Conservation (phyloP, 2,113 vertebrate species). For the Chionomys nivalis region DNA sequence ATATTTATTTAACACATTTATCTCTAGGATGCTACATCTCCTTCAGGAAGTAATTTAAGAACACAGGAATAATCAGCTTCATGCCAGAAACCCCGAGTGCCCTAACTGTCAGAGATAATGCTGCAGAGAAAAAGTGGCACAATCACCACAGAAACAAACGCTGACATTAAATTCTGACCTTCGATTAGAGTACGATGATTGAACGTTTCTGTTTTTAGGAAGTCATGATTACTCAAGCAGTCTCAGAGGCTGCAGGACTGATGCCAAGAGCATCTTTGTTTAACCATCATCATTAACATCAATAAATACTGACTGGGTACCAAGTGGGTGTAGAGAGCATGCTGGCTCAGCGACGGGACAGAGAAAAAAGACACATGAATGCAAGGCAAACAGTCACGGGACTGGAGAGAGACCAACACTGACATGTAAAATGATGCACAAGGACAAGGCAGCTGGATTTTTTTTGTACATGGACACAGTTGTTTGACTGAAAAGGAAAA, state of each 20-base stretch:
- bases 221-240: slow-evolving; percentile 70
- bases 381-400: slow-evolving; percentile 9
- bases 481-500: neutral
- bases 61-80: slow-evolving; percentile 48
- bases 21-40: slow-evolving; percentile 13
- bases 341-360: slow-evolving; percentile 54
- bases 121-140: slow-evolving; percentile 41
- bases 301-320: slow-evolving; percentile 66
- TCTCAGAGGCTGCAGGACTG: slow-evolving; percentile 58
- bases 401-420: neutral
- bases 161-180: slow-evolving; percentile 75
- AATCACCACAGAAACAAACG: slow-evolving; percentile 68
- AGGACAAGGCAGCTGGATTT: slow-evolving; percentile 16
- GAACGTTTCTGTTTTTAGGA: slow-evolving; percentile 69
- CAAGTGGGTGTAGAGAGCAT: slow-evolving; percentile 32
- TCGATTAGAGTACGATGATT: slow-evolving; percentile 66
- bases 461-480: neutral
- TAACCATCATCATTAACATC: slow-evolving; percentile 72
- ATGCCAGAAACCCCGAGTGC: slow-evolving; percentile 57
- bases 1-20: slow-evolving; percentile 55
- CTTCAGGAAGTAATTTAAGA: slow-evolving; percentile 71
- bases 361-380: slow-evolving; percentile 37
- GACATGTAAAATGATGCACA: slow-evolving; percentile 11
- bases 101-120: slow-evolving; percentile 66
- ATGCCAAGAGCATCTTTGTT: slow-evolving; percentile 72